phyloP scores from a whole-genome alignment of 2,797 vertebrate species.

The Antennarius maculatus region DNA sequence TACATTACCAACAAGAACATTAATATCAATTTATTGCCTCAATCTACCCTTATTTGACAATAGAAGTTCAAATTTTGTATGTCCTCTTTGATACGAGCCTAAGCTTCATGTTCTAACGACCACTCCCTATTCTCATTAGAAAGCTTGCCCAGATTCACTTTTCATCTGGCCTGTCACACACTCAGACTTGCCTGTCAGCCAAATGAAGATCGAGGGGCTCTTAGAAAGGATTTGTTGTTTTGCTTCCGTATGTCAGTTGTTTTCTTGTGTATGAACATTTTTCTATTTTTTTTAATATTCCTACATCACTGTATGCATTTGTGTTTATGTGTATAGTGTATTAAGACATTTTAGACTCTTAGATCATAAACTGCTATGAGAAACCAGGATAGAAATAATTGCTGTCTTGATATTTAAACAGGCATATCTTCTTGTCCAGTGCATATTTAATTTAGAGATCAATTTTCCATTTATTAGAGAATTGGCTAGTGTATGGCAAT shows the following conservation, averaged over 20 bases:
- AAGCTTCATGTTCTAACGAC: slow-evolving; percentile 72
- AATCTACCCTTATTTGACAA: slow-evolving; percentile 73
- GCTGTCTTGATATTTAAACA: slow-evolving; percentile 37
- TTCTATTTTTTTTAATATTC: slow-evolving; percentile 9
- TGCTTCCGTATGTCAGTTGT: slow-evolving; percentile 34
- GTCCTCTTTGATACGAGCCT: slow-evolving; percentile 52
- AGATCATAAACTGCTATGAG: slow-evolving; percentile 20
- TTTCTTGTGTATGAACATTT: slow-evolving; percentile 13
- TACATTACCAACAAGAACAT: slow-evolving; percentile 53
- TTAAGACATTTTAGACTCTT: background rate
- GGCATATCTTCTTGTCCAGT: slow-evolving; percentile 8
- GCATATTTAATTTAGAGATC: slow-evolving; percentile 9
- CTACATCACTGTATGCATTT: background rate
- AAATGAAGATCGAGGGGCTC: slow-evolving; percentile 74
- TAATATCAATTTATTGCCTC: slow-evolving; percentile 78
- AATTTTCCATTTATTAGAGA: slow-evolving; percentile 1
- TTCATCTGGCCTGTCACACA: slow-evolving; percentile 75
- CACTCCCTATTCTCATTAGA: slow-evolving; percentile 78
- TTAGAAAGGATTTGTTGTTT: slow-evolving; percentile 55
- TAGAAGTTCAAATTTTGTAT: slow-evolving; percentile 61
- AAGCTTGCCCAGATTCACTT: slow-evolving; percentile 66
- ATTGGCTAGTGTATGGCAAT: slow-evolving; percentile 4
- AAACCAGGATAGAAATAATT: slow-evolving; percentile 38
- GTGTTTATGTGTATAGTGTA: slow-evolving; percentile 2
- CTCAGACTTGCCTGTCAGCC: slow-evolving; percentile 63